These are phyloP conservation scores for Osmoderma eremita DNA, from an alignment of 2,888 invertebrate genomes.

Conservation along the genomic window DNA sequence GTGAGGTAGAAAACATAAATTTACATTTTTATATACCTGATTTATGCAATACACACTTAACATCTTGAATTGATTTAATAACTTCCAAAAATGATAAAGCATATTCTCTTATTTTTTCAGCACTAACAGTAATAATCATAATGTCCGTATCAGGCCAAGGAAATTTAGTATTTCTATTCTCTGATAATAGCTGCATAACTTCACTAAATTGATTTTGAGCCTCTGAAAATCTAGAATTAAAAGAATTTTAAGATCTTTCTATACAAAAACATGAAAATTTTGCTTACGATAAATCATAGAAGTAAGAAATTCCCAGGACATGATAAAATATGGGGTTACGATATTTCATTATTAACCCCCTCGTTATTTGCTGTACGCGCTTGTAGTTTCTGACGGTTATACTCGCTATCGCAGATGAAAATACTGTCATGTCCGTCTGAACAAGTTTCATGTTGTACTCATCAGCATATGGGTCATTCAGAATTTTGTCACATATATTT, in stretches of 20 bases:
- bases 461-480: conserved; percentile 22
- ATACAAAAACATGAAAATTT: not conserved
- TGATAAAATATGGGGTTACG: conserved; percentile 26
- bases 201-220: conserved; percentile 18
- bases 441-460: conserved; percentile 25
- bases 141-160: conserved; percentile 27
- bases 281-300: conserved; percentile 30
- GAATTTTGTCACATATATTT: conserved; percentile 20
- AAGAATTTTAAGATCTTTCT: not conserved
- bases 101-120: conserved; percentile 27
- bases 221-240: conserved; percentile 16
- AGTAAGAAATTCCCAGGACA: conserved; percentile 20
- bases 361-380: conserved; percentile 24
- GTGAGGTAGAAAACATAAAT: not conserved
- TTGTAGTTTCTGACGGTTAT: conserved; percentile 14
- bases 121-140: conserved; percentile 15
- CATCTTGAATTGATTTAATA: conserved; percentile 10
- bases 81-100: conserved; percentile 8
- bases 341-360: conserved; percentile 27
- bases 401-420: conserved; percentile 21
- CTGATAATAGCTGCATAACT: conserved; percentile 26
- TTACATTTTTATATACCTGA: too few species aligned
- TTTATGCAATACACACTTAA: not conserved
- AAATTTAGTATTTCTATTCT: conserved; percentile 23
- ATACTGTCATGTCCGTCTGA: conserved; percentile 19